Evolutionary conservation across 2,888 invertebrate genomes (phyloP).

Genomic region (Brachypalpus laphriformis): DNA sequence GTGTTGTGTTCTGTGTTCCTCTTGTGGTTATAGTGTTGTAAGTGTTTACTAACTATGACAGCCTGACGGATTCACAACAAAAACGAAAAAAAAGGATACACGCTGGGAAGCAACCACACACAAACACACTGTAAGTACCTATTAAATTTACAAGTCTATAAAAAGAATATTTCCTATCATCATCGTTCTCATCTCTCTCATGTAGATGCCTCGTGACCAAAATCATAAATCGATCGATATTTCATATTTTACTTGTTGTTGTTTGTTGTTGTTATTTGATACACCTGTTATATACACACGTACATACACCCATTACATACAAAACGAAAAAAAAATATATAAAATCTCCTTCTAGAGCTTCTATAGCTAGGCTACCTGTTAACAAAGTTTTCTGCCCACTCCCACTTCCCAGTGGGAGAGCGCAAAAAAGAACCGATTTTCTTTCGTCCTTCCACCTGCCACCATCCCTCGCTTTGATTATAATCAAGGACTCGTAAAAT

Average conservation of each 20-base stretch:
- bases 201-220: slow-evolving; percentile 46
- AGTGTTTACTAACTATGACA: slow-evolving; percentile 26
- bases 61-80: slow-evolving; percentile 34
- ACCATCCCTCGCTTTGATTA: slow-evolving; percentile 44
- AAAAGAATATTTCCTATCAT: slow-evolving; percentile 25
- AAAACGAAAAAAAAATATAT: slow-evolving; percentile 3
- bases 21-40: slow-evolving; percentile 44
- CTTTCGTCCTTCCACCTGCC: neutral
- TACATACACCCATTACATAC: slow-evolving; percentile 36
- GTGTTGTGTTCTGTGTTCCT: slow-evolving; percentile 47
- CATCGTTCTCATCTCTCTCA: slow-evolving; percentile 22
- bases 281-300: slow-evolving; percentile 19
- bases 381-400: slow-evolving; percentile 37
- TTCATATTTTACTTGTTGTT: slow-evolving; percentile 54
- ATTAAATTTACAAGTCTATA: slow-evolving; percentile 32
- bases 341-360: slow-evolving; percentile 48
- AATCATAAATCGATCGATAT: slow-evolving; percentile 71
- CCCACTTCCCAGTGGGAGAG: slow-evolving; percentile 1
- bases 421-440: neutral
- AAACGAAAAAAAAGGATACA: slow-evolving; percentile 39
- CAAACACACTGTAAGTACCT: slow-evolving; percentile 54
- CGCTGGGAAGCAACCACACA: slow-evolving; percentile 1
- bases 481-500: slow-evolving; percentile 64
- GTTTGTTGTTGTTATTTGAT: slow-evolving; percentile 39
- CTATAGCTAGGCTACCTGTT: slow-evolving; percentile 58